A percentile compares a stretch with the other conserved stretches of the same genome.
Conservation (phyloP, 2,888 invertebrate genomes). For the Sinohyriopsis cumingii region DNA sequence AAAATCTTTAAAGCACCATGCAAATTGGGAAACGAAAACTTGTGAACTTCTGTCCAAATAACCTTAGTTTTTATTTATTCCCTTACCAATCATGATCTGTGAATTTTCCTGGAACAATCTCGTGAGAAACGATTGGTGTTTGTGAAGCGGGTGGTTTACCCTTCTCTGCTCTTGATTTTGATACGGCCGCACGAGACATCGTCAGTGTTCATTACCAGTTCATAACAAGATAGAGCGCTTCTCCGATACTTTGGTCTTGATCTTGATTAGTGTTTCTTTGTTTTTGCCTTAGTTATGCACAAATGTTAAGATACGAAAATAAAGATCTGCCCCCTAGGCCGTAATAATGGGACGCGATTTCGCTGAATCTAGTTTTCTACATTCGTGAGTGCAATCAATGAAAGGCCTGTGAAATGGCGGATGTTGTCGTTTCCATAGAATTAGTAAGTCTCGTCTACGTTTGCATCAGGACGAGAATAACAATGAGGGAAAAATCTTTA, state of each 20-base stretch:
- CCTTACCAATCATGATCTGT: conserved; percentile 71
- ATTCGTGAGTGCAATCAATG: neutral
- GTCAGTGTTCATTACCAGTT: conserved; percentile 5
- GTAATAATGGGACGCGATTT: no score
- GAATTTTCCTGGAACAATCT: conserved; percentile 71
- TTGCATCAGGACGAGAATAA: neutral
- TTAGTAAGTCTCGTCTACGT: neutral
- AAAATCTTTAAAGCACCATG: no score
- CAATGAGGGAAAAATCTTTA: neutral
- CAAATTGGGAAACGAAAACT: no score
- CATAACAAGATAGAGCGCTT: neutral
- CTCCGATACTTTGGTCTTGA: no score
- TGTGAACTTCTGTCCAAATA: no score
- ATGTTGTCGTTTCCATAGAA: neutral
- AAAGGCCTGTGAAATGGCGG: neutral
- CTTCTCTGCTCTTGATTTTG: conserved; percentile 64
- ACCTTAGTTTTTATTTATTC: conserved; percentile 1
- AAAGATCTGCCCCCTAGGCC: no score
- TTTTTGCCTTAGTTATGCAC: no score
- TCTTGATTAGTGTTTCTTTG: no score
- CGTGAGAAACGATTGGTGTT: conserved; percentile 67
- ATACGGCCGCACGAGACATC: conserved; percentile 61
- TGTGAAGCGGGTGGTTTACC: conserved; percentile 59
- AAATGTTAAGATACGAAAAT: no score
- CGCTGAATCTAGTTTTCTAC: no score